Evolutionary conservation across 2,113 vertebrate genomes (phyloP).

Genomic region (Rafetus swinhoei): DNA sequence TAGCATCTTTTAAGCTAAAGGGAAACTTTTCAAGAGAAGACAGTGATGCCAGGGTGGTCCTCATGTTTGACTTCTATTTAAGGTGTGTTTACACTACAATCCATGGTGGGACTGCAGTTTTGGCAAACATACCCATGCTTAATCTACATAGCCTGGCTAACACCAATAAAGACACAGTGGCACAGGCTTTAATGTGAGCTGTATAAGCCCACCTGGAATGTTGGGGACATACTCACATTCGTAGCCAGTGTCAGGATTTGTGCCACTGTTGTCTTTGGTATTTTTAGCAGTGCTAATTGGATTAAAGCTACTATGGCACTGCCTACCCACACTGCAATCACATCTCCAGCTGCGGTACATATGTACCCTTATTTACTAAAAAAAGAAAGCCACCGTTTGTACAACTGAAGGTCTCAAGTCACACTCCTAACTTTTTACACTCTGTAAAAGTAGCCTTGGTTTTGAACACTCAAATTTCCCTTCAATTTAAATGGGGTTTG

Average conservation of each 20-base stretch:
- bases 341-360: background rate
- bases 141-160: background rate
- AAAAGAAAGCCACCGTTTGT: slow-evolving; percentile 10
- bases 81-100: background rate
- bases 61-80: slow-evolving; percentile 35
- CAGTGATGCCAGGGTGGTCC: slow-evolving; percentile 44
- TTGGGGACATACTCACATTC: background rate
- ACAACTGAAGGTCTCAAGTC: background rate
- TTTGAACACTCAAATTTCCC: slow-evolving; percentile 30
- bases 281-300: background rate
- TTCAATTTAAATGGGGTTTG: fast-evolving
- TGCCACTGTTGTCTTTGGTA: background rate
- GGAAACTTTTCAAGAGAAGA: background rate
- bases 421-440: background rate
- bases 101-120: background rate
- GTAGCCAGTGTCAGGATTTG: background rate
- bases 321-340: background rate
- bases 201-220: too few species aligned
- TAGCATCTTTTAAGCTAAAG: slow-evolving; percentile 22
- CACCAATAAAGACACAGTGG: background rate
- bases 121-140: background rate
- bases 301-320: background rate
- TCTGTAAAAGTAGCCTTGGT: slow-evolving; percentile 1
- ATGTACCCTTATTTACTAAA: background rate
- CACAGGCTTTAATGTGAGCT: background rate